Percentiles rank a stretch among this genome's conserved stretches.
These are phyloP conservation scores for Rattus rattus DNA, from an alignment of 2,113 vertebrate species.

Conservation along the genomic window DNA sequence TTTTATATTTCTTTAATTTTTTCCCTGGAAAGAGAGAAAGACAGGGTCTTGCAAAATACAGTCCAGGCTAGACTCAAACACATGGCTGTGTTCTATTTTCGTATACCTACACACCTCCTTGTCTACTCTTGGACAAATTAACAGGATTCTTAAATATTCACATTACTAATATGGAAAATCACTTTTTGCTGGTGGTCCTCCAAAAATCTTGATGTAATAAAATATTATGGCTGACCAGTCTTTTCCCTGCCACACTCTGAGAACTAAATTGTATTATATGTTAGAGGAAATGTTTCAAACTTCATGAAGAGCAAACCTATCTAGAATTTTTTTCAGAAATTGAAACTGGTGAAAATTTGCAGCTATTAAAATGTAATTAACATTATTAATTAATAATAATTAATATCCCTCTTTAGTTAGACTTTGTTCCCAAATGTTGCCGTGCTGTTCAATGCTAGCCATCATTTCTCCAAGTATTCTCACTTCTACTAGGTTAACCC, in stretches of 20 bases:
- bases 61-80: neutral
- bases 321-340: conserved; percentile 47
- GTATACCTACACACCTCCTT: neutral
- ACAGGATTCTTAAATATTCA: neutral
- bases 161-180: conserved; percentile 42
- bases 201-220: neutral
- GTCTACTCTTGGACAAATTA: conserved; percentile 43
- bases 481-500: neutral
- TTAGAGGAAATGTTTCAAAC: conserved; percentile 16
- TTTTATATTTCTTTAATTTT: conserved; percentile 14
- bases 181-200: conserved; percentile 39
- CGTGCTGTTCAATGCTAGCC: neutral
- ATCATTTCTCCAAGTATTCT: conserved; percentile 45
- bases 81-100: neutral
- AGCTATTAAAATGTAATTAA: conserved; percentile 34
- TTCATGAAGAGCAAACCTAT: neutral
- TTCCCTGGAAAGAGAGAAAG: neutral
- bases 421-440: neutral
- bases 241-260: conserved; percentile 38
- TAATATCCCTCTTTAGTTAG: neutral
- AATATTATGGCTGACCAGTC: conserved; percentile 32
- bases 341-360: conserved; percentile 38
- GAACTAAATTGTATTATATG: neutral
- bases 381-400: neutral
- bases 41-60: neutral